These are phyloP conservation scores for Ischnura elegans DNA, from an alignment of 2,888 invertebrate species.

Conservation along the genomic window DNA sequence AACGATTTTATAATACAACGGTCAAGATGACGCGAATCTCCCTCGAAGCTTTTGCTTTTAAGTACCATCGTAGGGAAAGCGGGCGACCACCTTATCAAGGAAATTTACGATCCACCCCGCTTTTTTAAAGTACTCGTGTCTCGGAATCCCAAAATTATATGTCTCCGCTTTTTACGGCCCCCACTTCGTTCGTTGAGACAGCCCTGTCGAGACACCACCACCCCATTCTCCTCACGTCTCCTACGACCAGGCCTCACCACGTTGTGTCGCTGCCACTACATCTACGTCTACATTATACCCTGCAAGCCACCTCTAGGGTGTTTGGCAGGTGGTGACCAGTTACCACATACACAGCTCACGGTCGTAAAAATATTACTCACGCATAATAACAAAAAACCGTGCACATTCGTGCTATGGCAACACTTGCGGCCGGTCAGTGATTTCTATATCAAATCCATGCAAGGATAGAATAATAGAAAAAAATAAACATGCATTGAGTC, in stretches of 20 bases:
- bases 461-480: no score
- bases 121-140: slow-evolving; percentile 47
- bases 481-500: no score
- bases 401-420: no score
- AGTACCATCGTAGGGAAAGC: neutral
- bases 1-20: slow-evolving; percentile 55
- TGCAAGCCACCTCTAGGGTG: no score
- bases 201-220: neutral
- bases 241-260: neutral
- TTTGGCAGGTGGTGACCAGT: no score
- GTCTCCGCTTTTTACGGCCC: slow-evolving; percentile 54
- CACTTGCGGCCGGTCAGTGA: no score
- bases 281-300: neutral
- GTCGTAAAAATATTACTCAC: no score
- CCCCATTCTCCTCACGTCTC: neutral
- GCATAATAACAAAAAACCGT: no score
- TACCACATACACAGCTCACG: no score
- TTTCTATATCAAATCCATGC: no score
- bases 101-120: slow-evolving; percentile 48
- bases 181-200: slow-evolving; percentile 17
- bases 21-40: slow-evolving; percentile 19
- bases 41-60: slow-evolving; percentile 1
- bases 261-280: neutral
- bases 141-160: slow-evolving; percentile 55
- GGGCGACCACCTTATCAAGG: slow-evolving; percentile 34